A percentile compares a stretch with the other conserved stretches of the same genome.
phyloP scores from a whole-genome alignment of 2,888 invertebrate species.

The Nephrotoma flavescens region DNA sequence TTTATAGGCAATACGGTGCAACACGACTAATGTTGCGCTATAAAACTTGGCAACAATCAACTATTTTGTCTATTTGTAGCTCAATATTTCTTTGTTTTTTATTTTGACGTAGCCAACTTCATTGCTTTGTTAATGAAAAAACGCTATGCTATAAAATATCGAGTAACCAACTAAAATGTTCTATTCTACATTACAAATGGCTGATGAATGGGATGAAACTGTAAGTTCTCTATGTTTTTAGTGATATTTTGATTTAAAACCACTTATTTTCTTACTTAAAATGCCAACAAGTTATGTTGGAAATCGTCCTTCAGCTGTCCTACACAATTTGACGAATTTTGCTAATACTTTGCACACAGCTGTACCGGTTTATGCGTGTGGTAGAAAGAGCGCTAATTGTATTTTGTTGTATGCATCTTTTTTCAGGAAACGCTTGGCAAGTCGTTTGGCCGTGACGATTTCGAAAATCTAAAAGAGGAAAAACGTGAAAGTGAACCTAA shows the following conservation, averaged over 20 bases:
- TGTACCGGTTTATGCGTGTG: neutral
- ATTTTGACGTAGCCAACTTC: neutral
- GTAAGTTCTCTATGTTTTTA: constrained; percentile 9
- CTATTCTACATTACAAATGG: constrained; percentile 12
- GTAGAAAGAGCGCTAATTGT: neutral
- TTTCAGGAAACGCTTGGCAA: neutral
- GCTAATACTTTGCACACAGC: too few relatives aligned
- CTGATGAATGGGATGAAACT: constrained; percentile 17
- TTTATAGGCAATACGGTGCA: neutral
- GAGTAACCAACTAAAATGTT: neutral
- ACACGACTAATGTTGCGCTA: neutral
- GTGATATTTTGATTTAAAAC: neutral
- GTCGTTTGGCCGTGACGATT: neutral
- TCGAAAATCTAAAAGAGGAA: constrained; percentile 29
- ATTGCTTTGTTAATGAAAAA: neutral
- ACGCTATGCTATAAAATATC: neutral
- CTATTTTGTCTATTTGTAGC: neutral
- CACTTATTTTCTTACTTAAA: neutral
- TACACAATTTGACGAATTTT: neutral
- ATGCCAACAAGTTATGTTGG: neutral
- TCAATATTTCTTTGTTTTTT: neutral
- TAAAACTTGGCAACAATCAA: neutral
- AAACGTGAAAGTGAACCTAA: constrained; percentile 17
- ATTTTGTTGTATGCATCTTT: neutral
- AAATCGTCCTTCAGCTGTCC: neutral